phyloP scores from a whole-genome alignment of 2,113 vertebrate species.

The Grammomys surdaster region DNA sequence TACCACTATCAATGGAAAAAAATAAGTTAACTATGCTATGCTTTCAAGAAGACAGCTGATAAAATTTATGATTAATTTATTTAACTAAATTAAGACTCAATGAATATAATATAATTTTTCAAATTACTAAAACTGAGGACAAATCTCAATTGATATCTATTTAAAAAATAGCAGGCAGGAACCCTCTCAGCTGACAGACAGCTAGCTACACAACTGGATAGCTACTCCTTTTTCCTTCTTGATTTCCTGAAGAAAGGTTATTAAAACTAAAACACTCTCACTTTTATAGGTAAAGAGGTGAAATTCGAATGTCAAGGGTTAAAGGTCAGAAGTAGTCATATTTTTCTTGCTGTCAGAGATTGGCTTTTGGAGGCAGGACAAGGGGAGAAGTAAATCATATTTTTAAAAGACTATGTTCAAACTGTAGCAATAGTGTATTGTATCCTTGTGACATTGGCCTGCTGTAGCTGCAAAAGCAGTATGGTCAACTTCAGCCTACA shows the following conservation, averaged over 20 bases:
- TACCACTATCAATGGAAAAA: constrained; percentile 10
- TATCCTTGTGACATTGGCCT: background rate
- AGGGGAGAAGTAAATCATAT: constrained; percentile 51
- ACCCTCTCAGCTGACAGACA: background rate
- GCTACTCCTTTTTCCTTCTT: constrained; percentile 32
- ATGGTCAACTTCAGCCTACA: background rate
- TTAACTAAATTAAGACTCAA: constrained; percentile 50
- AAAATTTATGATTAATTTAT: constrained; percentile 55
- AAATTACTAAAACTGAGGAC: constrained; percentile 46
- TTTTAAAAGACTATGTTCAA: background rate
- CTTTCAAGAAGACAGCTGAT: background rate
- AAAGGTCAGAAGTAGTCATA: constrained; percentile 57
- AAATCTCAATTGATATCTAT: background rate
- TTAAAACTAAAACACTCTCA: constrained; percentile 55
- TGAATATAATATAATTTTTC: constrained; percentile 32
- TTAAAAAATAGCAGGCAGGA: constrained; percentile 52
- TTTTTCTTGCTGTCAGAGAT: constrained; percentile 70
- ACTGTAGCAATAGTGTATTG: background rate
- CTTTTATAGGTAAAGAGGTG: constrained; percentile 57
- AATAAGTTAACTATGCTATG: background rate
- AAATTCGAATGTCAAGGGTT: constrained; percentile 59
- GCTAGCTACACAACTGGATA: constrained; percentile 9
- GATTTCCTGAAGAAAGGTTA: constrained; percentile 64
- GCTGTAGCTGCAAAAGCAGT: background rate
- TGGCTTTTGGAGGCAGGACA: background rate